phyloP scores from a whole-genome alignment of 2,797 vertebrate species.

The Megalops cyprinoides region DNA sequence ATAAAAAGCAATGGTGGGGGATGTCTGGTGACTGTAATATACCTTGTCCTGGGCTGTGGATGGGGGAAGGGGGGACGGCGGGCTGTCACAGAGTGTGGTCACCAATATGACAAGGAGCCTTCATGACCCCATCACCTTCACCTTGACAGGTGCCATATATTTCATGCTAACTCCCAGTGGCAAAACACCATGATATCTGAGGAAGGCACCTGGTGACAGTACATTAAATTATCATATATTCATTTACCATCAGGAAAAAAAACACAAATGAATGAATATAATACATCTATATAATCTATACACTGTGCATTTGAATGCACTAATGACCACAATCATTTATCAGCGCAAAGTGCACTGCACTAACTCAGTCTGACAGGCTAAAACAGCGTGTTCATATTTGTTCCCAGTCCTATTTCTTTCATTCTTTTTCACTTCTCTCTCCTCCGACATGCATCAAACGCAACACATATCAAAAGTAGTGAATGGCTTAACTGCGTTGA shows the following conservation, averaged over 20 bases:
- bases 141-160: slow-evolving; percentile 13
- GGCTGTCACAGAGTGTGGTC: background rate
- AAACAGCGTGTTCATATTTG: background rate
- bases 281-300: background rate
- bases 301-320: slow-evolving; percentile 4
- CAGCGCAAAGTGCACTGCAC: background rate
- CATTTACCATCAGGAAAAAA: background rate
- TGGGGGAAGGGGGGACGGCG: background rate
- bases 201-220: background rate
- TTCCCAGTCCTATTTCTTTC: background rate
- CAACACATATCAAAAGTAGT: background rate
- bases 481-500: slow-evolving; percentile 3
- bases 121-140: slow-evolving; percentile 21
- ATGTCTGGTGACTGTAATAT: background rate
- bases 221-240: background rate
- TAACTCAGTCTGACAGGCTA: background rate
- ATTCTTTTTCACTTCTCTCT: slow-evolving; percentile 6
- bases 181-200: background rate
- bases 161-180: background rate
- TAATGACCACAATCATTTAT: background rate
- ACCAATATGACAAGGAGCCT: slow-evolving; percentile 18
- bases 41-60: background rate
- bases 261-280: background rate
- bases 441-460: too few relatives aligned
- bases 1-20: background rate